phyloP scores from a whole-genome alignment of 1,140 invertebrate species.

The Micrasema longulum region DNA sequence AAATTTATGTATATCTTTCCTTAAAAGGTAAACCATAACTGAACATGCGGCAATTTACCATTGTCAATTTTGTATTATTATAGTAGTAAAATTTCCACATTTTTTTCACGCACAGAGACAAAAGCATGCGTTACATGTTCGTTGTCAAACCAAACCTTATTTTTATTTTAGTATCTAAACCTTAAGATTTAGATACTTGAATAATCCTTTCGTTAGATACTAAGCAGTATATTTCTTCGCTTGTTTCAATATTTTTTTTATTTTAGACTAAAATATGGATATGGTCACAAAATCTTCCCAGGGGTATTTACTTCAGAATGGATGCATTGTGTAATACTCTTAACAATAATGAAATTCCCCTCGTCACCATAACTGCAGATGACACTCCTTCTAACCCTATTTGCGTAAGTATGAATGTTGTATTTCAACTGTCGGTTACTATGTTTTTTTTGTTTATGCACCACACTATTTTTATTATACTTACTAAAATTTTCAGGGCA shows the following conservation, averaged over 20 bases:
- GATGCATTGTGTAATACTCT: conserved; percentile 81
- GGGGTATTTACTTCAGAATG: conserved; percentile 69
- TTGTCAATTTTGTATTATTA: no score
- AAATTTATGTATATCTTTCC: no score
- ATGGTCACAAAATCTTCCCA: conserved; percentile 65
- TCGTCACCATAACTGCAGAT: conserved; percentile 85
- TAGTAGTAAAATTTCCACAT: no score
- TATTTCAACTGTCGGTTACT: no score
- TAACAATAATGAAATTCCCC: conserved; percentile 80
- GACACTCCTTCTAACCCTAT: conserved; percentile 70
- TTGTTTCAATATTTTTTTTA: conserved; percentile 28
- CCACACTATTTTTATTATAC: background rate
- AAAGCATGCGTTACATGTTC: no score
- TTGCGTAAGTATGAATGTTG: conserved; percentile 67
- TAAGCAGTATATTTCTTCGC: background rate
- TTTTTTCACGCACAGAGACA: no score
- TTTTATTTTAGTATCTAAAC: no score
- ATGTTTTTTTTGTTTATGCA: conserved; percentile 31
- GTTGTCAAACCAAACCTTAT: no score
- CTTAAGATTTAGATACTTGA: conserved; percentile 11
- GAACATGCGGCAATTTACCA: no score
- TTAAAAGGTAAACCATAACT: no score
- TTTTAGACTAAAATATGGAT: conserved; percentile 75
- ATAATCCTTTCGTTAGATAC: conserved; percentile 5
- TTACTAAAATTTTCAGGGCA: conserved; percentile 63